These are phyloP conservation scores for Pitta sordida DNA, from an alignment of 2,113 vertebrate genomes.

Conservation along the genomic window DNA sequence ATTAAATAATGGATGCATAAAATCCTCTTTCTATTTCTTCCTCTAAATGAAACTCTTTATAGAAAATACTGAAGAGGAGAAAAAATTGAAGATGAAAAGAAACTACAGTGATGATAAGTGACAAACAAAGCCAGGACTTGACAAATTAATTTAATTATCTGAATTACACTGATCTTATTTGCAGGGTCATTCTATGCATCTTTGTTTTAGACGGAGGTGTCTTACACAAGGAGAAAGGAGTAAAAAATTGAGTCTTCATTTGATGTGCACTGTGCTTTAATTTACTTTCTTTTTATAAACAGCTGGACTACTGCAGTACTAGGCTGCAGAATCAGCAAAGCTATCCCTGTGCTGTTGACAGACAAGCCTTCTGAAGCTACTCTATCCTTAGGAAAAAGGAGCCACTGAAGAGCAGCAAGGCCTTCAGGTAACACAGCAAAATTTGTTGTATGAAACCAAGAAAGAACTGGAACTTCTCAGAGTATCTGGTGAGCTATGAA, in stretches of 20 bases:
- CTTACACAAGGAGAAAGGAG: not conserved
- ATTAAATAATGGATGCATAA: slow-evolving; percentile 24
- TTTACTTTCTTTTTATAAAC: not conserved
- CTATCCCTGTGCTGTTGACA: not conserved
- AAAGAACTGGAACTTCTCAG: not conserved
- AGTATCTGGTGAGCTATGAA: not conserved
- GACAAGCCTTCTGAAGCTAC: not conserved
- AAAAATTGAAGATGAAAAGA: slow-evolving; percentile 26
- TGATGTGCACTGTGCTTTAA: not conserved
- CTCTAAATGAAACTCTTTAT: not conserved
- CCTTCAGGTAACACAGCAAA: not conserved
- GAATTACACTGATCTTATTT: slow-evolving; percentile 20
- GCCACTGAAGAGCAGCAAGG: not conserved
- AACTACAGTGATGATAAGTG: not conserved
- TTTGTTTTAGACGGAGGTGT: not conserved
- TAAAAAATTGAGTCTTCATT: not conserved
- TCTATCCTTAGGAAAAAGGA: not conserved
- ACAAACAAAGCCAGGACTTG: slow-evolving; percentile 4
- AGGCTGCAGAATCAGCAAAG: not conserved
- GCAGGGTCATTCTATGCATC: not conserved
- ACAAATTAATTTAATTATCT: slow-evolving; percentile 29
- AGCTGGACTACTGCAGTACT: not conserved
- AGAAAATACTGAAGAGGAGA: not conserved
- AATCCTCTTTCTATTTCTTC: not conserved
- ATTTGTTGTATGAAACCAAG: not conserved